A percentile compares a stretch with the other conserved stretches of the same genome.
Conservation (phyloP, 2,888 invertebrate genomes). For the Dexiosoma caninum region DNA sequence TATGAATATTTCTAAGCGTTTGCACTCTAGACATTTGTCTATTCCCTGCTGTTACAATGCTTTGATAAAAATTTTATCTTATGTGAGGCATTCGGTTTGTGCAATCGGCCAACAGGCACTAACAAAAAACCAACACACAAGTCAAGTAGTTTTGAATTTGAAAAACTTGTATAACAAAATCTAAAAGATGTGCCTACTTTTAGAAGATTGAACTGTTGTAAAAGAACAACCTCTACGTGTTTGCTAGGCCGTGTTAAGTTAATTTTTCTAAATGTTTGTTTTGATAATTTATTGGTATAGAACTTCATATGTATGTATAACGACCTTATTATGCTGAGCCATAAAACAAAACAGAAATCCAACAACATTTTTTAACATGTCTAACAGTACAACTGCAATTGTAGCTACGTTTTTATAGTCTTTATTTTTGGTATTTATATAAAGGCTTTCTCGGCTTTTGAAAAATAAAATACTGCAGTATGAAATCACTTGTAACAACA, state of each 20-base stretch:
- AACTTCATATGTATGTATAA: slow-evolving; percentile 60
- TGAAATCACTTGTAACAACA: slow-evolving; percentile 64
- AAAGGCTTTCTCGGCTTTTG: slow-evolving; percentile 41
- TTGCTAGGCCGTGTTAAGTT: slow-evolving; percentile 9
- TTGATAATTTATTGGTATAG: slow-evolving; percentile 49
- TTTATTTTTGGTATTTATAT: slow-evolving; percentile 5
- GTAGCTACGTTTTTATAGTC: slow-evolving; percentile 7
- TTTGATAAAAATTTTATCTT: slow-evolving; percentile 28
- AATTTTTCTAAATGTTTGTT: slow-evolving; percentile 35
- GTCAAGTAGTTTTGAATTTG: slow-evolving; percentile 30
- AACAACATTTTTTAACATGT: slow-evolving; percentile 55
- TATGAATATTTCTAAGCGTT: slow-evolving; percentile 20
- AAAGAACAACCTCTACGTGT: background rate
- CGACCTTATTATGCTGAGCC: slow-evolving; percentile 58
- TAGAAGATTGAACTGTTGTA: slow-evolving; percentile 36
- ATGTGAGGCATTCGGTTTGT: slow-evolving; percentile 31
- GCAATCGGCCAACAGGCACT: background rate
- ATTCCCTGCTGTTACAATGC: slow-evolving; percentile 27
- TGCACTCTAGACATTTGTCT: slow-evolving; percentile 2
- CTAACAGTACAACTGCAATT: slow-evolving; percentile 58
- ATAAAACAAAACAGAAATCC: slow-evolving; percentile 36
- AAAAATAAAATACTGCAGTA: slow-evolving; percentile 65
- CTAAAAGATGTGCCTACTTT: slow-evolving; percentile 21
- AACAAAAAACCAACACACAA: background rate
- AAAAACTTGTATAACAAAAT: background rate